Base-by-base conservation (phyloP, 2,113 vertebrate species). In the Sorex araneus region DNA sequence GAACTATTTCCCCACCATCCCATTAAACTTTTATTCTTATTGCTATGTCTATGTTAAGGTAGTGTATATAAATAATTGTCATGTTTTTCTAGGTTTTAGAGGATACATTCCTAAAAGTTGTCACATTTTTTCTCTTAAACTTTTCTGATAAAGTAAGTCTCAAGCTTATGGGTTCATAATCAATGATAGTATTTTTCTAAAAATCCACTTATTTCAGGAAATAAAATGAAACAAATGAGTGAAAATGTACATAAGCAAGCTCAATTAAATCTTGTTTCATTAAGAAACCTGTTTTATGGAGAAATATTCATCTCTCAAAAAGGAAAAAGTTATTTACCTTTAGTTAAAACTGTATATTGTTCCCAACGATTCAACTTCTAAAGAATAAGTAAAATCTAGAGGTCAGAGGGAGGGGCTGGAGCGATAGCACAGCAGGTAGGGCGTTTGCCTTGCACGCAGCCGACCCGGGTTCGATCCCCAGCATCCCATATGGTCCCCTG, bases 351-450 rank as follows among this genome's bases (percentile, higher is more conserved):
- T 57, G 16, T 43, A 3, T 54, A 83, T 89, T 81, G 81, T 89
- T 78, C 34, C 93, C 86, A 32, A 87, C 95, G 75, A 13, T 97
- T 97, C 96, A 32, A 82, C 74, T 74, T 95, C 83, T 63, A 96
- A 95, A 75, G 47, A 89, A 54, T 74, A 95, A 40, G 40, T 40
- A 40, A 40, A 40, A 40, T 40, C 7, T 40, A 40, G 40, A 7
- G 40, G 40, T 40, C 40, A 40, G 40, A 40, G n/a, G n/a, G n/a
- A n/a, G n/a, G n/a, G n/a, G n/a, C n/a, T n/a, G n/a, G n/a, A n/a
- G 40, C 7, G 40, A 40, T 40, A 40, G 7, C 7, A 40, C 40
- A 40, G 40, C 40, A 4, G 40, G 40, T 40, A 40, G 40, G 40
- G 40, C 7, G 40, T 40, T 40, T 40, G 40, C 40, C 40, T 40